Conservation (phyloP, 1,140 invertebrate species). For the Leucophenga varia region DNA sequence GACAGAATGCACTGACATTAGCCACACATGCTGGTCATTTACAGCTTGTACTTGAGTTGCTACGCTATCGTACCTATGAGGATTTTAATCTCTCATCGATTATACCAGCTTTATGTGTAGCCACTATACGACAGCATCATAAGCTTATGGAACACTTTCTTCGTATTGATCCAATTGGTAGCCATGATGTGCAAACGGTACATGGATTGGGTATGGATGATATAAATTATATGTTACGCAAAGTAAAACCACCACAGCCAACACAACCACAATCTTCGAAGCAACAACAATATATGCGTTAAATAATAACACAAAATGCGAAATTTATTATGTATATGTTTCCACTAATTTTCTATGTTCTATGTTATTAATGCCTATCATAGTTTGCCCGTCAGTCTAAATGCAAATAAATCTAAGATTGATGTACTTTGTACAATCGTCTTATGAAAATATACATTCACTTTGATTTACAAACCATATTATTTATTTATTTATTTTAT, state of each 20-base stretch:
- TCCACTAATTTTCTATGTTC: no score
- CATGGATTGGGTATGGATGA: slow-evolving; percentile 38
- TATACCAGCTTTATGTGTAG: slow-evolving; percentile 44
- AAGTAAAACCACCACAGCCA: background rate
- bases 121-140: slow-evolving; percentile 26
- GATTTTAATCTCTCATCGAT: slow-evolving; percentile 49
- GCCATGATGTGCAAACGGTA: slow-evolving; percentile 30
- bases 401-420: no score
- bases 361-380: no score
- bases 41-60: slow-evolving; percentile 30
- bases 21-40: slow-evolving; percentile 35
- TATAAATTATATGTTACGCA: slow-evolving; percentile 19
- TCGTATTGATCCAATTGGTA: slow-evolving; percentile 19
- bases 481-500: slow-evolving; percentile 2
- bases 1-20: slow-evolving; percentile 47
- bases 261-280: background rate
- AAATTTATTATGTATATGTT: no score
- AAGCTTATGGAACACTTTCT: slow-evolving; percentile 27
- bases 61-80: slow-evolving; percentile 32
- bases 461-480: background rate
- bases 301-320: no score
- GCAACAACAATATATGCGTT: no score
- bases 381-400: no score
- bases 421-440: no score
- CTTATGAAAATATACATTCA: no score